Evolutionary conservation across 2,797 vertebrate genomes (phyloP).

Genomic region (Taenioides sp.): DNA sequence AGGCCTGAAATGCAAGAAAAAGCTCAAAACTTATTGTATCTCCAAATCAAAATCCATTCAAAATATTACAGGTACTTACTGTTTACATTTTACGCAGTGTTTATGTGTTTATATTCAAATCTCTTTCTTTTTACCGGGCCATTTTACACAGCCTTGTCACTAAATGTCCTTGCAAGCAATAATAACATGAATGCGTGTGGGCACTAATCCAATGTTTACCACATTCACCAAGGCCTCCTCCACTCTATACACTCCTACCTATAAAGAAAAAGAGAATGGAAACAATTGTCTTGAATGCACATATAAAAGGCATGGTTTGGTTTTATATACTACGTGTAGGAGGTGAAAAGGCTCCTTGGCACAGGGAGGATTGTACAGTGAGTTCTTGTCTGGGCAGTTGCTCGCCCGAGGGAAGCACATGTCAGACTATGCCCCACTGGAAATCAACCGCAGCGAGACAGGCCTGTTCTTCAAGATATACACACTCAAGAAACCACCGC

Average conservation of each 20-base stretch:
- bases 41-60: too few relatives aligned
- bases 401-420: slow-evolving; percentile 5
- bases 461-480: slow-evolving; percentile 37
- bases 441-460: neutral
- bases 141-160: slow-evolving; percentile 5
- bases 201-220: slow-evolving; percentile 1
- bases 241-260: neutral
- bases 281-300: slow-evolving; percentile 3
- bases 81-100: too few relatives aligned
- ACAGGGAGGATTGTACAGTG: slow-evolving; percentile 22
- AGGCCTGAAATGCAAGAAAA: too few relatives aligned
- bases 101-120: slow-evolving; percentile 1
- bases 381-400: slow-evolving; percentile 19
- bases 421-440: slow-evolving; percentile 5
- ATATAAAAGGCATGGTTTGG: slow-evolving; percentile 9
- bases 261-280: neutral
- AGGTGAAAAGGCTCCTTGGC: slow-evolving; percentile 25
- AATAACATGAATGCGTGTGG: neutral
- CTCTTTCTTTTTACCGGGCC: neutral
- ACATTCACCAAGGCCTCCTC: neutral
- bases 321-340: slow-evolving; percentile 8
- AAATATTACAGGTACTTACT: too few relatives aligned
- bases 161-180: neutral
- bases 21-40: too few relatives aligned
- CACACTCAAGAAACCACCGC: neutral